Evolutionary conservation across 2,113 vertebrate genomes (phyloP).

Genomic region (Poecilia latipinna): DNA sequence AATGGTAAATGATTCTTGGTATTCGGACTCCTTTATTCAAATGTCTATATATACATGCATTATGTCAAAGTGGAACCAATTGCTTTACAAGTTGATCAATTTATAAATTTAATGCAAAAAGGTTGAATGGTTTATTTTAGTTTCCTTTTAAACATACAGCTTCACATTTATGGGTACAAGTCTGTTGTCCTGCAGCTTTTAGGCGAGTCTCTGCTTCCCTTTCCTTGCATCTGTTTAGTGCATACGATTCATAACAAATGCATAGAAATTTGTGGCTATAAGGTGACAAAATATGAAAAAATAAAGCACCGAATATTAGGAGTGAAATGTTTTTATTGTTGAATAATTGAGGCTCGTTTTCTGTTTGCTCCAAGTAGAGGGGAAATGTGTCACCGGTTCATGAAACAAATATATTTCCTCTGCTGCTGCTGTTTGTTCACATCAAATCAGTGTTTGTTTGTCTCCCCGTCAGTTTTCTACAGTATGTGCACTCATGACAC

Average conservation of each 20-base stretch:
- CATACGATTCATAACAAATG: not conserved
- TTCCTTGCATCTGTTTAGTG: not conserved
- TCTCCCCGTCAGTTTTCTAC: conserved; percentile 4
- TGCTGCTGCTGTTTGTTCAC: conserved; percentile 30
- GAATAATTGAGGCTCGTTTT: conserved; percentile 67
- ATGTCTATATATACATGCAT: no score
- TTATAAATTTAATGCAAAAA: no score
- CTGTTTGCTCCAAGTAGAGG: conserved; percentile 43
- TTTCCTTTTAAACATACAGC: no score
- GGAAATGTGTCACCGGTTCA: conserved; percentile 50
- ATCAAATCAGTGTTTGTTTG: conserved; percentile 35
- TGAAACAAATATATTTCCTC: conserved; percentile 55
- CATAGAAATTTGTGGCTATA: not conserved
- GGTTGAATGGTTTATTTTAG: no score
- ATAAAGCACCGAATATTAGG: not conserved
- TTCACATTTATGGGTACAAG: no score
- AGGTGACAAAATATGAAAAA: no score
- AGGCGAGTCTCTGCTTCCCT: no score
- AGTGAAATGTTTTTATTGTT: conserved; percentile 17
- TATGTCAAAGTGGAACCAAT: no score
- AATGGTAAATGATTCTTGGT: no score
- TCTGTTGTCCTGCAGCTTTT: no score
- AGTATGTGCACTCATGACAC: not conserved
- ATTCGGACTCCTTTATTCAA: no score
- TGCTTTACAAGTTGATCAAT: no score